Percentiles rank a stretch among this genome's conserved stretches.
Conservation (phyloP, 2,113 vertebrate species). For the Apeltes quadracus region DNA sequence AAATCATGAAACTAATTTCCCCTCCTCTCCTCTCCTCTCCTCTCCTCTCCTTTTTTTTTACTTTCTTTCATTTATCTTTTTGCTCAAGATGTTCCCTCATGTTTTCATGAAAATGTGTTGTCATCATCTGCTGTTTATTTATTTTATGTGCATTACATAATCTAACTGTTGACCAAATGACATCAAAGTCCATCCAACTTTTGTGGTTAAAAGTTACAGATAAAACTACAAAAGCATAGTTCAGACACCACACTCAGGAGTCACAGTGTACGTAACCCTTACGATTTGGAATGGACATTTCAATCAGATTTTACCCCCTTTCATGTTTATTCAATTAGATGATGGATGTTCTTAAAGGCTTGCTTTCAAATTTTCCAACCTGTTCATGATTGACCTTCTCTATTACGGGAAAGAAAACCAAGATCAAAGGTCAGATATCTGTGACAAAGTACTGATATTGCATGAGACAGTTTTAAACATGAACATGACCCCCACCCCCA, state of each 20-base stretch:
- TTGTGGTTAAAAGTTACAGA: neutral
- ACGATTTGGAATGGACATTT: conserved; percentile 15
- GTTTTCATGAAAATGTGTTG: conserved; percentile 30
- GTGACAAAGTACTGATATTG: conserved; percentile 33
- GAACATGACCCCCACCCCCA: conserved; percentile 35
- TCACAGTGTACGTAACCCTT: conserved; percentile 21
- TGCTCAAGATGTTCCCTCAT: conserved; percentile 13
- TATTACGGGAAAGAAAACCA: conserved; percentile 20
- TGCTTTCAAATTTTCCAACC: conserved; percentile 12
- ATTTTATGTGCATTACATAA: neutral
- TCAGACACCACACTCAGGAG: conserved; percentile 20
- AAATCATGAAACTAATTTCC: conserved; percentile 76
- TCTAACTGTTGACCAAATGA: neutral
- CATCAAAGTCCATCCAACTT: conserved; percentile 5
- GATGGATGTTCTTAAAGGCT: neutral
- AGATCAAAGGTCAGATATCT: conserved; percentile 15
- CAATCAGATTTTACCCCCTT: neutral
- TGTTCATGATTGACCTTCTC: conserved; percentile 23
- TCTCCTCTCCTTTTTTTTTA: conserved; percentile 3
- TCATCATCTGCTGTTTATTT: conserved; percentile 10
- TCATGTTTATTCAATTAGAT: conserved; percentile 23
- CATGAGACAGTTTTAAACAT: conserved; percentile 40
- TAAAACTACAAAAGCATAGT: neutral
- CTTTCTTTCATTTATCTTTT: conserved; percentile 7
- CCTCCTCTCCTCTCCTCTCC: conserved; percentile 14